phyloP scores from a whole-genome alignment of 2,888 invertebrate species.

The Actias luna region DNA sequence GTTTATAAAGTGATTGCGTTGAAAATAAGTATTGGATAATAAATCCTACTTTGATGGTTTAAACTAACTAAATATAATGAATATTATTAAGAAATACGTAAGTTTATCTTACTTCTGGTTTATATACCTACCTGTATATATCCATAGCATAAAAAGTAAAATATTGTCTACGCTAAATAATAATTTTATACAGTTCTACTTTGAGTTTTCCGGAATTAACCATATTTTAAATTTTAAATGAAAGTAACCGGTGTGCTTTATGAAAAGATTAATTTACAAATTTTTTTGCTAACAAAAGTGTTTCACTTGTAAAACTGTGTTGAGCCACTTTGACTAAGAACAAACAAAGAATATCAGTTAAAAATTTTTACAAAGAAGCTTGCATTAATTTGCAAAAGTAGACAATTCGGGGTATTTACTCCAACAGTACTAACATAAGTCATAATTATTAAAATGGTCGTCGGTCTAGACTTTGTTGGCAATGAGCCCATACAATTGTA shows the following conservation, averaged over 20 bases:
- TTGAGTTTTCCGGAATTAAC: not conserved
- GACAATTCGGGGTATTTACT: constrained; percentile 26
- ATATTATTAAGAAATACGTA: no score
- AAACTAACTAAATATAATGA: no score
- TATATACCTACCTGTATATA: not conserved
- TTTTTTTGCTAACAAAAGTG: not conserved
- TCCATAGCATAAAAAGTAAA: not conserved
- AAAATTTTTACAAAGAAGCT: constrained; percentile 26
- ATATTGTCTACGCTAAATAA: not conserved
- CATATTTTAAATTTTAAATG: constrained; percentile 1
- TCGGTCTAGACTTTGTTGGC: constrained; percentile 55
- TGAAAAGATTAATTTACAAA: constrained; percentile 1
- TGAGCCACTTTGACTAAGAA: not conserved
- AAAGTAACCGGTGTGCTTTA: constrained; percentile 1
- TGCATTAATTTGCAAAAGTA: constrained; percentile 30
- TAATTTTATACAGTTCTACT: not conserved
- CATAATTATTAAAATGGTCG: constrained; percentile 58
- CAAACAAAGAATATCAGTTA: not conserved
- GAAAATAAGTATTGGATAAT: no score
- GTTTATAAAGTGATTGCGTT: no score
- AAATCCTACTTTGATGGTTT: no score
- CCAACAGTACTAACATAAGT: constrained; percentile 13
- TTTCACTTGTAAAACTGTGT: not conserved
- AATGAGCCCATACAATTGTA: constrained; percentile 58
- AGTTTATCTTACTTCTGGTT: not conserved